A percentile compares a stretch with the other conserved stretches of the same genome.
phyloP scores from a whole-genome alignment of 2,797 vertebrate species.

The Halcyon smyrnensis region DNA sequence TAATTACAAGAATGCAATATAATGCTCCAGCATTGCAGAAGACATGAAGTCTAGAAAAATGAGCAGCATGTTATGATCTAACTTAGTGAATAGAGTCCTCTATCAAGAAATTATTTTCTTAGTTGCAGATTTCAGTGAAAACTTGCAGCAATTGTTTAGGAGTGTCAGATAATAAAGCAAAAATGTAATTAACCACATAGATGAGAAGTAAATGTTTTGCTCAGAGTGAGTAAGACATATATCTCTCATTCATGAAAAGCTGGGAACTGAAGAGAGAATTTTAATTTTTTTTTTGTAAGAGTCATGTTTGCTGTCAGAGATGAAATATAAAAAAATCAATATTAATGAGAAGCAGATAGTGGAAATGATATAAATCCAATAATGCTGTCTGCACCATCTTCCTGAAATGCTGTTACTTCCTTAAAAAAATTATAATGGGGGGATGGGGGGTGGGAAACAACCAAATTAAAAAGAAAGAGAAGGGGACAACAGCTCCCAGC shows the following conservation, averaged over 20 bases:
- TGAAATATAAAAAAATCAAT: conserved; percentile 41
- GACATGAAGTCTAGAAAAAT: background rate
- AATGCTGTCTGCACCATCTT: background rate
- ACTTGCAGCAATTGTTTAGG: background rate
- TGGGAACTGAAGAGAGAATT: background rate
- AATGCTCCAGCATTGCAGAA: background rate
- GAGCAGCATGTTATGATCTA: background rate
- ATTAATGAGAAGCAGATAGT: conserved; percentile 52
- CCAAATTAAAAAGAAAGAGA: background rate
- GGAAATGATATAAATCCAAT: conserved; percentile 11
- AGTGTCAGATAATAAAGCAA: background rate
- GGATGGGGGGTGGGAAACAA: background rate
- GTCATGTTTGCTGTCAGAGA: background rate
- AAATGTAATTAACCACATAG: background rate
- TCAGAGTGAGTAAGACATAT: background rate
- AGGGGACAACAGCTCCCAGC: background rate
- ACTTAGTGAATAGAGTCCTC: background rate
- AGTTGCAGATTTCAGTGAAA: background rate
- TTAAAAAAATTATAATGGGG: background rate
- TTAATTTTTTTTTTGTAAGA: background rate
- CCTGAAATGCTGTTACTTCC: background rate
- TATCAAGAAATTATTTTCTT: background rate
- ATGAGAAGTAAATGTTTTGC: background rate
- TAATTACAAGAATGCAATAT: background rate
- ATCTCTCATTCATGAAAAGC: background rate